Percentiles rank a stretch among this genome's conserved stretches.
phyloP scores from a whole-genome alignment of 2,797 vertebrate species.

The Manis crassicaudata region DNA sequence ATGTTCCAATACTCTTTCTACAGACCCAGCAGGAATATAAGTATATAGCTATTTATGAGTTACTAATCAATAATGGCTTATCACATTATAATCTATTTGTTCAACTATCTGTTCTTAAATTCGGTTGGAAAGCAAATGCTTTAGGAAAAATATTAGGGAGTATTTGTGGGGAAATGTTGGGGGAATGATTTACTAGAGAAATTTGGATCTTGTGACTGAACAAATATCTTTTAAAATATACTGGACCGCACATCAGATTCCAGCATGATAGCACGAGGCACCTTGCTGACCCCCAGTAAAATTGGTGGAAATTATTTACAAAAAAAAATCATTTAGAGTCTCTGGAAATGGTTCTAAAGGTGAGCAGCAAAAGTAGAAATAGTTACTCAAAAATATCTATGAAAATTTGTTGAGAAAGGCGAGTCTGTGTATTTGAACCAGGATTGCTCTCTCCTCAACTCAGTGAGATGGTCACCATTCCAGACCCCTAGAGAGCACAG shows the following conservation, averaged over 20 bases:
- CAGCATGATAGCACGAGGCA: neutral
- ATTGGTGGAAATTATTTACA: neutral
- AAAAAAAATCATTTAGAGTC: neutral
- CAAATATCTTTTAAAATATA: neutral
- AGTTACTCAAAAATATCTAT: neutral
- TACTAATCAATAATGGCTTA: neutral
- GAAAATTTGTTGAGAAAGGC: neutral
- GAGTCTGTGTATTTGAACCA: neutral
- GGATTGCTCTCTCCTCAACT: neutral
- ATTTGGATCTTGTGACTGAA: neutral
- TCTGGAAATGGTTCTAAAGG: neutral
- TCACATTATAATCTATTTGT: neutral
- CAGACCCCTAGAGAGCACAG: neutral
- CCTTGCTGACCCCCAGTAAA: neutral
- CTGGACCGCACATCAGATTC: neutral
- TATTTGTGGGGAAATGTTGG: neutral
- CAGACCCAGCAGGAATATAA: neutral
- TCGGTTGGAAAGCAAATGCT: neutral
- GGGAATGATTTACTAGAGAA: neutral
- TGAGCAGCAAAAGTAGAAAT: neutral
- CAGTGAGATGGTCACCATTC: neutral
- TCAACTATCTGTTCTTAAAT: neutral
- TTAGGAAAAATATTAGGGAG: neutral
- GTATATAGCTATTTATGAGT: neutral
- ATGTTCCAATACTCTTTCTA: neutral